Evolutionary conservation across 1,140 invertebrate genomes (phyloP), one percentile per base, ranked within the genome.

Genomic region (Achatina immaculata): DNA sequence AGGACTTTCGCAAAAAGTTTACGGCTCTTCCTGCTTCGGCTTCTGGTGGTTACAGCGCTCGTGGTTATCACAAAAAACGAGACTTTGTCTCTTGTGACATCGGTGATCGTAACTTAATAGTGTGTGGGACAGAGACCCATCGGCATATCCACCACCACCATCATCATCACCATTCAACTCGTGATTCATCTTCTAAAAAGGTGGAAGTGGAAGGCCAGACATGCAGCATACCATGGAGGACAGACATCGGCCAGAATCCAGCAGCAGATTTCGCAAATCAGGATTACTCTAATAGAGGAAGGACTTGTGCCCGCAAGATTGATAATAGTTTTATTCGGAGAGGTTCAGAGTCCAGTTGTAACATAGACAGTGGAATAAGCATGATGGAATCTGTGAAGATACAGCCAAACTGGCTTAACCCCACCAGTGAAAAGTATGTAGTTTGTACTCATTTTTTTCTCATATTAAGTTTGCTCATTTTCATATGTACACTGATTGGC

Each of bases 291-390:
- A 80, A 83, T 51, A 81, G 84, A 66, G 85, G 85, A 51, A 77
- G 85, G 74, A 82, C 83, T 76, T 55, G 78, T 65, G 40, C 43
- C 21, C 34, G 45, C 62, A 82, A 81, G 76, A 76, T 78, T 74
- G 73, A 68, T 43, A 77, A 80, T 43, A 78, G 82, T 81, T 81
- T 51, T 36, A 78, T 80, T 78, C 84, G 88, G 36, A 86, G 86
- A 82, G 80, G 85, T 82, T 89, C 86, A 9, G 89, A 90, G 76
- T 83, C 86, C 43, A 89, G 86, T 77, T 90, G 89, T 86, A 88
- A 89, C 86, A 94, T 95, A 14, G 95, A 96, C 91, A 96, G 95
- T 90, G 95, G 95, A 66, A 95, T 96, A 58, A 95, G 95, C 84
- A 94, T 95, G 75, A 94, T 87, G 76, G 88, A 89, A 58, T 86